phyloP scores from a whole-genome alignment of 2,113 vertebrate genomes.

The Stigmatopora nigra region DNA sequence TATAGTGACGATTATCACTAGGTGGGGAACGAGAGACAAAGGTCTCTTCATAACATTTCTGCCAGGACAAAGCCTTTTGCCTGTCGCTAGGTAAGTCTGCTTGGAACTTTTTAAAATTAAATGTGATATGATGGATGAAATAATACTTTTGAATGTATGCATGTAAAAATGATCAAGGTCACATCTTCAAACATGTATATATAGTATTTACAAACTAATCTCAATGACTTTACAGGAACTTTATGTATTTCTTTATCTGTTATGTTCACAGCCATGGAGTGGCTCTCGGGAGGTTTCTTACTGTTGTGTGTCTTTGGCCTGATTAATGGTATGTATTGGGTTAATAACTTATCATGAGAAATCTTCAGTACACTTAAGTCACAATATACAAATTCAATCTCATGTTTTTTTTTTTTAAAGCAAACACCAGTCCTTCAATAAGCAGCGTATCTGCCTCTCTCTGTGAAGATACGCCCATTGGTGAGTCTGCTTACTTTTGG shows the following conservation, averaged over 20 bases:
- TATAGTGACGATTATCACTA: slow-evolving; percentile 47
- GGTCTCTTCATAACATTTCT: slow-evolving; percentile 51
- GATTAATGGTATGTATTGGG: slow-evolving; percentile 43
- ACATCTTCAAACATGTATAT: no score
- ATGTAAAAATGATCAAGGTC: not conserved
- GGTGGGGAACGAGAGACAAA: slow-evolving; percentile 55
- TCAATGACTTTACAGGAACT: no score
- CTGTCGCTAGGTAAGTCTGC: slow-evolving; percentile 45
- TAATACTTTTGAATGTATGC: not conserved
- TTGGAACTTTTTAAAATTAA: slow-evolving; percentile 8
- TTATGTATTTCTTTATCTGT: not conserved
- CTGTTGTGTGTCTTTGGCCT: slow-evolving; percentile 44
- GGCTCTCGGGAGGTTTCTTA: slow-evolving; percentile 29
- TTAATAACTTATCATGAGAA: not conserved
- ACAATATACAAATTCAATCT: not conserved
- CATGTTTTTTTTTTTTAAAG: slow-evolving; percentile 39
- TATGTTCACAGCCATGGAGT: slow-evolving; percentile 40
- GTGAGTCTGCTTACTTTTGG: slow-evolving; percentile 22
- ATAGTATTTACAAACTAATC: no score
- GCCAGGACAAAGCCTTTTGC: slow-evolving; percentile 24
- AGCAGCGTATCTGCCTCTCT: rapidly evolving
- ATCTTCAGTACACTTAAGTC: not conserved
- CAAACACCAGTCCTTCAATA: slow-evolving; percentile 36
- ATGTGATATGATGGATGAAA: slow-evolving; percentile 1
- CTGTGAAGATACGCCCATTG: slow-evolving; percentile 34